phyloP scores from a whole-genome alignment of 2,797 vertebrate species.

The Hephaestus fuliginosus region DNA sequence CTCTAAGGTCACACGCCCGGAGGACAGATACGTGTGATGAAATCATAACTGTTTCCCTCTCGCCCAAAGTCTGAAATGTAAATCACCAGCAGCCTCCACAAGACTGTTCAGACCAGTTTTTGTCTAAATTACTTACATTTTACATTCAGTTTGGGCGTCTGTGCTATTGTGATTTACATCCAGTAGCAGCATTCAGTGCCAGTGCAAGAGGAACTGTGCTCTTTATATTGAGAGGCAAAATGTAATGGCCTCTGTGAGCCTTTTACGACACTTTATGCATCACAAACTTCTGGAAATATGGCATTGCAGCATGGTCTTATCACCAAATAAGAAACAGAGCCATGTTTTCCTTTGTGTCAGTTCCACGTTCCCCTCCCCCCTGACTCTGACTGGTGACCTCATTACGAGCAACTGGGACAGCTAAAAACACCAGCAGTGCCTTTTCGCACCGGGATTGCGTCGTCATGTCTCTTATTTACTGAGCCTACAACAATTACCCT shows the following conservation, averaged over 20 bases:
- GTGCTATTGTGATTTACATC: not conserved
- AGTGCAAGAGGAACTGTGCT: not conserved
- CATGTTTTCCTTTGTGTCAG: not conserved
- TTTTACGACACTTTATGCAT: no score
- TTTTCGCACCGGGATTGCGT: constrained; percentile 15
- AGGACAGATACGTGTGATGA: constrained; percentile 9
- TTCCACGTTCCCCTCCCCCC: not conserved
- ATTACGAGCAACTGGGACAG: not conserved
- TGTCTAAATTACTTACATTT: not conserved
- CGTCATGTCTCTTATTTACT: constrained; percentile 35
- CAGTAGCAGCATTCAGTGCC: not conserved
- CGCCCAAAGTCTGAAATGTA: not conserved
- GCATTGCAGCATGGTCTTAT: not conserved
- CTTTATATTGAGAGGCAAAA: not conserved
- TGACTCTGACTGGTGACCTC: constrained; percentile 13
- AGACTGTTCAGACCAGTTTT: not conserved
- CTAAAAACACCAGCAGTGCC: constrained; percentile 14
- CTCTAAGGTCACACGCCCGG: not conserved
- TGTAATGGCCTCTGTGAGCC: not conserved
- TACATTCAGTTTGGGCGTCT: constrained; percentile 3
- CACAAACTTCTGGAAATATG: not conserved
- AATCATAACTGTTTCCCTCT: not conserved
- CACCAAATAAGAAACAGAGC: not conserved
- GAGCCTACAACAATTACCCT: constrained; percentile 43
- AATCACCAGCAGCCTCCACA: not conserved